These are phyloP conservation scores for Latrodectus elegans DNA, from an alignment of 2,888 invertebrate genomes.

Conservation along the genomic window DNA sequence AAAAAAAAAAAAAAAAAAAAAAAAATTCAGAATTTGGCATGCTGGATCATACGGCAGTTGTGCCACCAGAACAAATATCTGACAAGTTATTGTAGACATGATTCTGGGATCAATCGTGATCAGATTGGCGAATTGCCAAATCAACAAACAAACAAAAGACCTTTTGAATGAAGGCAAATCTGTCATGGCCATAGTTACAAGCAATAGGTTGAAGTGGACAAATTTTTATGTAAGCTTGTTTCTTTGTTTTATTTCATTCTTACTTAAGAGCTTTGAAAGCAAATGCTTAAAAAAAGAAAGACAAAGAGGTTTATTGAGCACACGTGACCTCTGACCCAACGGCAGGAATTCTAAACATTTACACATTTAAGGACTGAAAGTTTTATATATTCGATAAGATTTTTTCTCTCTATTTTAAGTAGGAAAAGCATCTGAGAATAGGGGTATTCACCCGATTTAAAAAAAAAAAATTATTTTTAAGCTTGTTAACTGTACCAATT, in stretches of 20 bases:
- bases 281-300: conserved; percentile 46
- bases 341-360: conserved; percentile 53
- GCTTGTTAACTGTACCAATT: background rate
- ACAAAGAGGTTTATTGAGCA: conserved; percentile 62
- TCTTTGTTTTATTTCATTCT: conserved; percentile 34
- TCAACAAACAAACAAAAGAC: conserved; percentile 24
- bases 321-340: conserved; percentile 43
- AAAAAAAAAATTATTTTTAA: background rate
- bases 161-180: conserved; percentile 5
- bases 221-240: conserved; percentile 49
- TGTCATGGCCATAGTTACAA: conserved; percentile 49
- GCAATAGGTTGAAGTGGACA: conserved; percentile 52
- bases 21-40: no score
- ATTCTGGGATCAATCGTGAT: background rate
- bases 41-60: no score
- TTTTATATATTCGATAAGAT: conserved; percentile 30
- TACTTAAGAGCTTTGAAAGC: conserved; percentile 27
- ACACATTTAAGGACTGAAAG: conserved; percentile 23
- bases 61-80: no score
- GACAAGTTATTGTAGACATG: no score
- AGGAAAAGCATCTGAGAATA: background rate
- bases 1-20: no score
- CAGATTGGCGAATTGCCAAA: conserved; percentile 4
- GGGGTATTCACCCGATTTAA: conserved; percentile 31
- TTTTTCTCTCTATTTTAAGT: background rate